Conservation (phyloP, 2,113 vertebrate species). For the Lophotis ruficrista region DNA sequence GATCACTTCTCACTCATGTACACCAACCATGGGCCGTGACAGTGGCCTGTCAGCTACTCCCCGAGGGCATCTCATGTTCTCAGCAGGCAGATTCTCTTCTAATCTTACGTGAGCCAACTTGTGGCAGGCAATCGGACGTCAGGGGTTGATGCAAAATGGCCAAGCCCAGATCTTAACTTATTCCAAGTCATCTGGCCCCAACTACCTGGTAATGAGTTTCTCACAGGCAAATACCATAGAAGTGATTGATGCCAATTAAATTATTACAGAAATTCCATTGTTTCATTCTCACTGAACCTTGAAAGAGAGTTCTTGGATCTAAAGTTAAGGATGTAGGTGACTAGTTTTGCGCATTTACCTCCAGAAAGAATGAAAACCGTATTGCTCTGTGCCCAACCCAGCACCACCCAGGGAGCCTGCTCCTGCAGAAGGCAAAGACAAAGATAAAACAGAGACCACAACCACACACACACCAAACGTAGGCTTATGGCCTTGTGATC, state of each 20-base stretch:
- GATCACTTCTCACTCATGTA: not conserved
- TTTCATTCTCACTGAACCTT: not conserved
- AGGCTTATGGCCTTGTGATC: not conserved
- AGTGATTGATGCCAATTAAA: not conserved
- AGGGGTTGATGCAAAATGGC: slow-evolving; percentile 28
- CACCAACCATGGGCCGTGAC: not conserved
- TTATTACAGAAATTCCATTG: not conserved
- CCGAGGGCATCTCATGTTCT: not conserved
- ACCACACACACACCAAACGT: not conserved
- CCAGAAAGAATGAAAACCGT: not conserved
- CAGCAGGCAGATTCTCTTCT: not conserved
- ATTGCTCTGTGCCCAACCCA: not conserved
- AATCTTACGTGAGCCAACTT: not conserved
- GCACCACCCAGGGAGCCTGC: not conserved
- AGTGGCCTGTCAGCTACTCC: not conserved
- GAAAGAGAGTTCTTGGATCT: not conserved
- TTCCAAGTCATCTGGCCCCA: not conserved
- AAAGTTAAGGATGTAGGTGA: not conserved
- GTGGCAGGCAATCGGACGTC: not conserved
- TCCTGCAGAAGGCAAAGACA: not conserved
- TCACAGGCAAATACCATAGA: slow-evolving; percentile 6
- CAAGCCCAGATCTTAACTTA: slow-evolving; percentile 27
- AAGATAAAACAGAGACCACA: not conserved
- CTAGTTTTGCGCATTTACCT: not conserved
- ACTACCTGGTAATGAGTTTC: not conserved